Conservation (phyloP, 2,113 vertebrate species). For the Arothron firmamentum region DNA sequence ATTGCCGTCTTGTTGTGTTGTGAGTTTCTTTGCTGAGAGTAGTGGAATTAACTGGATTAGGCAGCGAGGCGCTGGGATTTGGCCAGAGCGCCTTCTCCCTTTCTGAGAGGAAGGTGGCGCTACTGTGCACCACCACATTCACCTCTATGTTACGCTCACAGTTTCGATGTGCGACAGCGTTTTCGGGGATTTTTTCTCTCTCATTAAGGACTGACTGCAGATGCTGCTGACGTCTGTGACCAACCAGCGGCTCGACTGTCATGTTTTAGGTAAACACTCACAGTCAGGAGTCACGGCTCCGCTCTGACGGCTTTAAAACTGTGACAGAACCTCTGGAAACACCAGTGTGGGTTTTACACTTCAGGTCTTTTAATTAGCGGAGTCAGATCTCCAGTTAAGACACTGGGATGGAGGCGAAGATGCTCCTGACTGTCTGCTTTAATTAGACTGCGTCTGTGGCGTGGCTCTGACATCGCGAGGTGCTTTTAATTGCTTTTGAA, state of each 20-base stretch:
- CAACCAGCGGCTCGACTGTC: neutral
- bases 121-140: no score
- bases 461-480: neutral
- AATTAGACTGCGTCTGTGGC: conserved; percentile 16
- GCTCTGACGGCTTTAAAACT: neutral
- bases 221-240: neutral
- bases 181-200: neutral
- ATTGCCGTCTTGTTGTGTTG: no score
- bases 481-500: conserved; percentile 22
- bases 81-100: no score
- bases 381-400: neutral
- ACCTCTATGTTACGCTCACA: no score
- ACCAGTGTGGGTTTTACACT: neutral
- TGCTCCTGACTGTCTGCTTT: conserved; percentile 6
- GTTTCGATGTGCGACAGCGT: no score
- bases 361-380: conserved; percentile 14
- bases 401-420: neutral
- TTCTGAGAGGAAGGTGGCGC: no score
- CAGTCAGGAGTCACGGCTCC: neutral
- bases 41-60: no score
- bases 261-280: neutral
- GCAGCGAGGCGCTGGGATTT: no score
- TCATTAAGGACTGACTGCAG: neutral
- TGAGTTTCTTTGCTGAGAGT: no score
- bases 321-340: no score